Conservation (phyloP, 2,888 invertebrate genomes). For the Thera britannica region DNA sequence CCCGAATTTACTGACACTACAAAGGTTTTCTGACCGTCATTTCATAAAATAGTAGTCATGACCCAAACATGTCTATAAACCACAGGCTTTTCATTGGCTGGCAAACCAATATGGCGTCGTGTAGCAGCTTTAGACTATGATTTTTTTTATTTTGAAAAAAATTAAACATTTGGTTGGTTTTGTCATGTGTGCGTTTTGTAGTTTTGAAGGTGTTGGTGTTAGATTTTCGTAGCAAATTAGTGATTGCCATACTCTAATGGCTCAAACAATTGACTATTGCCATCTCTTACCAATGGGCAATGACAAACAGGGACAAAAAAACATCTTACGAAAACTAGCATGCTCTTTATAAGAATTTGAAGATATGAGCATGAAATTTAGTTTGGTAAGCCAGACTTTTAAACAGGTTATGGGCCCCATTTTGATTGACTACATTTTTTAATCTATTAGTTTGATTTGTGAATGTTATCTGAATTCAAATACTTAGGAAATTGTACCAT, state of each 20-base stretch:
- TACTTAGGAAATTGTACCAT: background rate
- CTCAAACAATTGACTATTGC: background rate
- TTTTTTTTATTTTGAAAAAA: conserved; percentile 39
- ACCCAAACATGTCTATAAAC: background rate
- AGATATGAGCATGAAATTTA: background rate
- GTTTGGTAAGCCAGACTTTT: background rate
- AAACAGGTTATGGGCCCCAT: background rate
- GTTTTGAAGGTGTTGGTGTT: conserved; percentile 42
- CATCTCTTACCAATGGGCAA: background rate
- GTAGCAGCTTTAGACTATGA: conserved; percentile 16
- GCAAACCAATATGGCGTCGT: conserved; percentile 6
- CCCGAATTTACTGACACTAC: no score
- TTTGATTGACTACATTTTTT: no score
- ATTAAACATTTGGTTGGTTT: conserved; percentile 15
- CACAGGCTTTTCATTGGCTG: conserved; percentile 2
- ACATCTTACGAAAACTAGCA: background rate
- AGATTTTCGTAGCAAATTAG: background rate
- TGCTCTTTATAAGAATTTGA: background rate
- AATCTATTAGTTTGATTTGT: no score
- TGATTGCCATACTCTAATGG: background rate
- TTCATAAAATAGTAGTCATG: background rate
- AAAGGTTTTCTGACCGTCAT: no score
- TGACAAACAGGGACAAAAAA: background rate
- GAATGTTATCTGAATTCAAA: no score
- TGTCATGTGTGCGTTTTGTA: conserved; percentile 44